Base-by-base conservation (phyloP, 1,140 invertebrate genomes). In the Cephus cinctus region DNA sequence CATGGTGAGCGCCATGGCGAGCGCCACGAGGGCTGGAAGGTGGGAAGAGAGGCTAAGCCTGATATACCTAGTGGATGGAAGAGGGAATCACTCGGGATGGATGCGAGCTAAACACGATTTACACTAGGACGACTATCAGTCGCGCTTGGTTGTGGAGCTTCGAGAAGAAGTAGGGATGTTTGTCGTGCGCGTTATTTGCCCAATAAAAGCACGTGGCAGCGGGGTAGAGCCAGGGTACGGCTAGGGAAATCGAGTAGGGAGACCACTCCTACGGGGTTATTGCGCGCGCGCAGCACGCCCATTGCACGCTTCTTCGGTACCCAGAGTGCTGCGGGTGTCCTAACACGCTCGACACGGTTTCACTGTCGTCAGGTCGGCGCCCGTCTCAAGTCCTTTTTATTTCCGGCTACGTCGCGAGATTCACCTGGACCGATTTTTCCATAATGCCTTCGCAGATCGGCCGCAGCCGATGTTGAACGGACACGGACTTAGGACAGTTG, bases 131-230 rank as follows among this genome's bases (percentile, higher is more conserved):
- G 56, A 69, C 27, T 38, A 8, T 27, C 20, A 21, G 22, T 9
- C 19, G 31, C 27, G 39, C 12, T 40, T 41, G 39, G 30, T 23
- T 21, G 21, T 25, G 39, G 39, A 16, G 12, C 20, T n/a, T 6
- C 6, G 25, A 25, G 22, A 4, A 12, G 35, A 49, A 59, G 53
- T 52, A 56, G 60, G 63, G 69, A 65, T 69, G 65, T 69, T 70
- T 69, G 68, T 71, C 67, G 65, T 69, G 67, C 57, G 62, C 63
- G 64, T 71, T 73, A 72, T 74, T 74, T 74, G 69, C 61, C 70
- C 71, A 74, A 71, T 73, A 74, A 70, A 70, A 69, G 63, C 71
- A 74, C 70, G 71, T 74, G 70, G 69, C 49, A 12, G 34, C 34
- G 14, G 9, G 14, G 4, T 12, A 36, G 34, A 18, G 34, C 34